phyloP scores from a whole-genome alignment of 2,888 invertebrate species.

The Drosophila pullipes region DNA sequence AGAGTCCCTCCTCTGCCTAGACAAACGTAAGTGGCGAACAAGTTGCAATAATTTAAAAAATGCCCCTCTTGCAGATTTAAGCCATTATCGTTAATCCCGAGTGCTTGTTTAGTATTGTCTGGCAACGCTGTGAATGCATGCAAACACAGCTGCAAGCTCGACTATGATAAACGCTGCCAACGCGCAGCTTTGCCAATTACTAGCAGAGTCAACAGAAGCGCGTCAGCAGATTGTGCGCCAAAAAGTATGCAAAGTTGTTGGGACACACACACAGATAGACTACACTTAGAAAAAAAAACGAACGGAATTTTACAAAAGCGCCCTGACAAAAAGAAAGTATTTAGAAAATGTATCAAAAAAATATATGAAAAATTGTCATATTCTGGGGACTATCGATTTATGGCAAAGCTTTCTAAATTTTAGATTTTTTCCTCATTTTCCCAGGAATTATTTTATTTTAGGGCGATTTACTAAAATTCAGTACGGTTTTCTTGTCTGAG shows the following conservation, averaged over 20 bases:
- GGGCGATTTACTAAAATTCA: not conserved
- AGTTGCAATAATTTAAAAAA: slow-evolving; percentile 13
- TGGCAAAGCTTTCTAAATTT: not conserved
- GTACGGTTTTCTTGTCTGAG: not conserved
- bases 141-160: slow-evolving; percentile 45
- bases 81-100: slow-evolving; percentile 48
- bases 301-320: not conserved
- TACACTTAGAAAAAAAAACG: not conserved
- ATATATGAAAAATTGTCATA: not conserved
- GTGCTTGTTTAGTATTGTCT: slow-evolving; percentile 39
- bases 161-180: slow-evolving; percentile 35
- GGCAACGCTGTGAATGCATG: slow-evolving; percentile 39
- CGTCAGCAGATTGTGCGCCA: slow-evolving; percentile 71
- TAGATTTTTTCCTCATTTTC: not conserved
- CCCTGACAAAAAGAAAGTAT: not conserved
- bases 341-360: not conserved
- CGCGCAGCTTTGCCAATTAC: slow-evolving; percentile 68
- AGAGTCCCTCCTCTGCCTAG: not conserved
- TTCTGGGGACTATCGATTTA: not conserved
- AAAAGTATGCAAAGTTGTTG: slow-evolving; percentile 64
- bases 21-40: slow-evolving; percentile 16
- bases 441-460: not conserved
- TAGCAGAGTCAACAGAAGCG: slow-evolving; percentile 66
- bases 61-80: slow-evolving; percentile 21
- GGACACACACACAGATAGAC: slow-evolving; percentile 3